Percentiles rank a stretch among this genome's conserved stretches.
Evolutionary conservation across 2,113 vertebrate genomes (phyloP).

Genomic region (Paraplagusia blochii): DNA sequence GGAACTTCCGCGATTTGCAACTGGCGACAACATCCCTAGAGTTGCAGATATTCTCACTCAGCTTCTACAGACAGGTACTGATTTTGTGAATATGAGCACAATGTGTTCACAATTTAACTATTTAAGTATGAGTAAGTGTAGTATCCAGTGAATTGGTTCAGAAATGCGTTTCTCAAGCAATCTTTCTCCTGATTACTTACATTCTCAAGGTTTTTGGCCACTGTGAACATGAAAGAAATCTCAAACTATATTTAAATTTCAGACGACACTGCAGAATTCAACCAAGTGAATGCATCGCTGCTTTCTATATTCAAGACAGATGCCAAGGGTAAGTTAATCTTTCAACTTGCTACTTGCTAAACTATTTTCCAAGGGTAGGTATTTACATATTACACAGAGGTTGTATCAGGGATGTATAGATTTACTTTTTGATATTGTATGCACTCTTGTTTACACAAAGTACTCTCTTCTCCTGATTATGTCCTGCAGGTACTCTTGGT

Average conservation of each 20-base stretch:
- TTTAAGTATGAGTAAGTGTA: no score
- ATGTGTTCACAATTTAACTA: no score
- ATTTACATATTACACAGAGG: no score
- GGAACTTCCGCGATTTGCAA: constrained; percentile 93
- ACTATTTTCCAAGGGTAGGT: no score
- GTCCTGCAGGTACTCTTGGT: constrained; percentile 85
- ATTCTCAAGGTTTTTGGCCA: no score
- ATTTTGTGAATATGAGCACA: neutral
- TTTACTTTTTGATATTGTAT: no score
- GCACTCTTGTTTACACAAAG: neutral
- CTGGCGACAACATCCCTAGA: constrained; percentile 92
- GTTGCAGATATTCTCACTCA: constrained; percentile 96
- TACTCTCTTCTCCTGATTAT: neutral
- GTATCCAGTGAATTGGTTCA: no score
- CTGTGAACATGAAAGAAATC: no score
- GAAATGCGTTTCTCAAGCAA: no score
- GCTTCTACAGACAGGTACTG: constrained; percentile 92
- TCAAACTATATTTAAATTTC: constrained; percentile 25
- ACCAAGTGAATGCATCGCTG: constrained; percentile 91
- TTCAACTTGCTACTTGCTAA: no score
- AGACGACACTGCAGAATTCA: constrained; percentile 98
- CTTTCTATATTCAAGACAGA: constrained; percentile 98
- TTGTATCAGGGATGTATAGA: no score
- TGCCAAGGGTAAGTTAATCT: constrained; percentile 82
- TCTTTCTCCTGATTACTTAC: no score